Evolutionary conservation across 2,113 vertebrate species (phyloP), one percentile per base, ranked within the genome.

Genomic region (Orthonyx spaldingii): DNA sequence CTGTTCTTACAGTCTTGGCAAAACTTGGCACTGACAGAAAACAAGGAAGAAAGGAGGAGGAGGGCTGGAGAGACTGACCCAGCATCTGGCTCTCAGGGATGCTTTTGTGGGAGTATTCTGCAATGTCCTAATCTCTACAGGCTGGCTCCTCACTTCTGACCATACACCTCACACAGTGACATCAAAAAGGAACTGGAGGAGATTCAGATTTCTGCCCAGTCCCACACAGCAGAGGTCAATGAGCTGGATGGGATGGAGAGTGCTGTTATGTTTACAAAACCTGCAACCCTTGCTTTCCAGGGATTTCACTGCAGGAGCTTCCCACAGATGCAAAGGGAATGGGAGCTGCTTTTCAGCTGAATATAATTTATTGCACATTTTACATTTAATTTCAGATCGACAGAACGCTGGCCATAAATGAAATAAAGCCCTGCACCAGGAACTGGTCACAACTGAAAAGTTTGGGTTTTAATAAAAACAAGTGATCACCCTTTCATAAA

Each of bases 361-460:
- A 70, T 26, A 59, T 59, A 22, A 71, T 87, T 86, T 91, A 94
- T 66, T 92, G 96, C 94, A 94, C 63, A 22, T 79, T 76, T 87
- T 78, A 90, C 72, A 66, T 42, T 83, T 64, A 41, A 80, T 80
- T 84, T 89, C 74, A 80, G 56, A 90, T 78, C 1, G 11, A 63
- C 76, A 84, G 63, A 94, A 82, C 13, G 28, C 16, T 72, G 55
- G 53, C 84, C 4, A 1, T 26, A 76, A 61, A 27, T 21, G 33
- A 57, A 74, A 75, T 70, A 66, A 64, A 83, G 12, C 24, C 44
- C 55, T 64, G 68, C 47, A 35, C 4, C 41, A 61, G 42, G 37
- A 85, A 75, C 72, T 39, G 33, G 14, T 64, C 42, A 63, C 66
- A 61, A 24, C 64, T 78, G 68, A 39, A 78, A 33, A 69, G 57